A percentile compares a stretch with the other conserved stretches of the same genome.
These are phyloP conservation scores for Biston stratarius DNA, from an alignment of 2,888 invertebrate genomes.

Conservation along the genomic window DNA sequence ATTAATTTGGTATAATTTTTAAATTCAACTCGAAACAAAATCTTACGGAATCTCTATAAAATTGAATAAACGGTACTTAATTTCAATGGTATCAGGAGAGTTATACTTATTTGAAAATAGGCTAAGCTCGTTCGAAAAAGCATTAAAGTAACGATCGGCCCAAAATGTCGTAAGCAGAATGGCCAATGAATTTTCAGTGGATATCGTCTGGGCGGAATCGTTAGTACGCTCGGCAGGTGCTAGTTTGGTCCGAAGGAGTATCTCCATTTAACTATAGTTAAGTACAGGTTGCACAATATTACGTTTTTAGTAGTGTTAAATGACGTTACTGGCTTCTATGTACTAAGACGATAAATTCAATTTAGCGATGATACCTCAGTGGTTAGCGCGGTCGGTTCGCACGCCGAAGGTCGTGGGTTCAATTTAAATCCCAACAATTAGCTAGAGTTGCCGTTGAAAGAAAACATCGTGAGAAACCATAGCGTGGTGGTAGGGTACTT, in stretches of 20 bases:
- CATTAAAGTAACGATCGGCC: slow-evolving; percentile 53
- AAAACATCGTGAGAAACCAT: no score
- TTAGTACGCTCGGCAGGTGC: slow-evolving; percentile 69
- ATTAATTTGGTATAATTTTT: no score
- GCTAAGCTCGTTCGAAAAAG: slow-evolving; percentile 15
- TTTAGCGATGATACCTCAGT: no score
- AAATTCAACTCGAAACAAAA: not conserved
- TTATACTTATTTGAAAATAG: slow-evolving; percentile 24
- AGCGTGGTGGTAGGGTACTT: no score
- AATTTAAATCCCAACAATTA: no score
- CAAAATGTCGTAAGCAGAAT: slow-evolving; percentile 28
- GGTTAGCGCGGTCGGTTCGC: no score
- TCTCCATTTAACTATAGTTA: not conserved
- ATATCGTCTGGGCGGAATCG: slow-evolving; percentile 48
- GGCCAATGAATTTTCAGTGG: slow-evolving; percentile 45
- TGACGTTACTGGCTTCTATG: no score
- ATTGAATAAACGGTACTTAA: slow-evolving; percentile 25
- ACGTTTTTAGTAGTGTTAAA: not conserved
- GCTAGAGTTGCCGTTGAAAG: no score
- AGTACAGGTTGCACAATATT: not conserved
- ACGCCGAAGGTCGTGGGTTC: no score
- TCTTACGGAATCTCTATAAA: slow-evolving; percentile 33
- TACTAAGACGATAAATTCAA: no score
- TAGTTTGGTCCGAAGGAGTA: slow-evolving; percentile 54
- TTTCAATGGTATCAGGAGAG: slow-evolving; percentile 47